These are phyloP conservation scores for Onychostruthus taczanowskii DNA, from an alignment of 2,113 vertebrate genomes.

Conservation along the genomic window DNA sequence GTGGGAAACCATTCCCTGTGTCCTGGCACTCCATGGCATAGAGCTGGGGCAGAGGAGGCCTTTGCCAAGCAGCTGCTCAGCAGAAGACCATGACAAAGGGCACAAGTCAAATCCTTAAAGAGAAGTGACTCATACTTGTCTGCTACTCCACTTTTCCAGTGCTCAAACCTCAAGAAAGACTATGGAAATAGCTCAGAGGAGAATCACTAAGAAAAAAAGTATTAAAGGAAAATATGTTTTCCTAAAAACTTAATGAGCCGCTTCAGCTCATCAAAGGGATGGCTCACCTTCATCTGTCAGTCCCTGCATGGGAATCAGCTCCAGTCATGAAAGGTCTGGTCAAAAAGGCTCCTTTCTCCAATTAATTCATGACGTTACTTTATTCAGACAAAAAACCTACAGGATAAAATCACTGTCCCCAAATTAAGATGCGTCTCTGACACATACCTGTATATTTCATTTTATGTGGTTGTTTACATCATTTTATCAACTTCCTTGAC, in stretches of 20 bases:
- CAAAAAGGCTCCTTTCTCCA: neutral
- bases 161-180: neutral
- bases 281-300: neutral
- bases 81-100: neutral
- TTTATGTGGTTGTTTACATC: constrained; percentile 6
- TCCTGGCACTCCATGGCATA: neutral
- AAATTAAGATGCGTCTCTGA: neutral
- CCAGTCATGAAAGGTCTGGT: neutral
- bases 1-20: neutral
- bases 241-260: neutral
- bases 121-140: neutral
- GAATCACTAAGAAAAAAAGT: neutral
- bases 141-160: neutral
- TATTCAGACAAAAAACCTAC: neutral
- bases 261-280: neutral
- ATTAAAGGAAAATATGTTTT: neutral
- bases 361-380: neutral
- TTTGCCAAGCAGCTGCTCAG: neutral
- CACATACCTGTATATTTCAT: neutral
- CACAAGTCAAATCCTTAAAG: neutral
- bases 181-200: neutral
- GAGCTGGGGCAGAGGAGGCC: neutral
- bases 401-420: neutral
- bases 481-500: neutral
- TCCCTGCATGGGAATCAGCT: neutral